A percentile compares a stretch with the other conserved stretches of the same genome.
Conservation (phyloP, 1,140 invertebrate species). For the Muscidifurax raptorellus region DNA sequence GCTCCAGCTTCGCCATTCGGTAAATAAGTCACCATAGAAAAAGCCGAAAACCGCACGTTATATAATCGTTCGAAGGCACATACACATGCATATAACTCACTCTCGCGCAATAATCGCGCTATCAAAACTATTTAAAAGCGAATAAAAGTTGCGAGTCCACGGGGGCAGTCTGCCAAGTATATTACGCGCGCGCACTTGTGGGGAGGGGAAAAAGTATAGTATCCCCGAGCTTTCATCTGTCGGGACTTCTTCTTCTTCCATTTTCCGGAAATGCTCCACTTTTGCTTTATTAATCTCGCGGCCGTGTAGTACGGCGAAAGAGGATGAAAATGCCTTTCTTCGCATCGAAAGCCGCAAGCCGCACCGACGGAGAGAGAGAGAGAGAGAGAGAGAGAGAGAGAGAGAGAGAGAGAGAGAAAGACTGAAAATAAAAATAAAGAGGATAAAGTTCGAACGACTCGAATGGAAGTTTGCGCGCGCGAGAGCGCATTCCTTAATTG, state of each 20-base stretch:
- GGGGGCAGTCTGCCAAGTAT: not conserved
- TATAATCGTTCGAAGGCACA: not conserved
- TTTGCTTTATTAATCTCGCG: constrained; percentile 26
- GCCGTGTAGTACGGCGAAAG: not conserved
- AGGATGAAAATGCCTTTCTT: constrained; percentile 27
- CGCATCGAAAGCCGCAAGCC: constrained; percentile 8
- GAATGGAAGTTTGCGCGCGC: constrained; percentile 14
- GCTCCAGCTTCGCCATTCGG: no score
- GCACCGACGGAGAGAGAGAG: no score
- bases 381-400: no score
- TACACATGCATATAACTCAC: no score
- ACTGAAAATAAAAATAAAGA: not conserved
- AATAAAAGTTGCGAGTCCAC: not conserved
- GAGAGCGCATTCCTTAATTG: constrained; percentile 42
- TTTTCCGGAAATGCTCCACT: constrained; percentile 7
- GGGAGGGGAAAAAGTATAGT: no score
- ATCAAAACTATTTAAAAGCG: not conserved
- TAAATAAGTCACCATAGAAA: no score
- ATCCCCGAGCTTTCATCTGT: no score
- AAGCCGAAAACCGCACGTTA: not conserved
- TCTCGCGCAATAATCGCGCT: not conserved
- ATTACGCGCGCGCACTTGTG: no score
- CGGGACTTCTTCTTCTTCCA: no score
- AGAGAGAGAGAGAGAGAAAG: no score
- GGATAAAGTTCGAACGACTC: constrained; percentile 36